A percentile compares a stretch with the other conserved stretches of the same genome.
Evolutionary conservation across 2,113 vertebrate genomes (phyloP).

Genomic region (Procavia capensis): DNA sequence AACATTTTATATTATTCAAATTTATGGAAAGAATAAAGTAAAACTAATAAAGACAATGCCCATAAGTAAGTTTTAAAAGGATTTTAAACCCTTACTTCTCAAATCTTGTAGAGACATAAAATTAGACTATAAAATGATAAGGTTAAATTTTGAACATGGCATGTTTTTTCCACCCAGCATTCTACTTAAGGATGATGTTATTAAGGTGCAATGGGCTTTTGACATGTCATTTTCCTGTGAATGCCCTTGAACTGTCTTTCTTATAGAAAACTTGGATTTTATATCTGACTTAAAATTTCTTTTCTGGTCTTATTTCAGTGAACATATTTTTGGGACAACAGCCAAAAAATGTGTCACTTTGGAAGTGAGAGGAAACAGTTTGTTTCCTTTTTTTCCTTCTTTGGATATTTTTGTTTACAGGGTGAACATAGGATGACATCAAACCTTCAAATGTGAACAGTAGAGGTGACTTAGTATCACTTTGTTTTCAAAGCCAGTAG

Average conservation of each 20-base stretch:
- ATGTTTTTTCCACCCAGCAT: background rate
- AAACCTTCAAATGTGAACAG: slow-evolving; percentile 10
- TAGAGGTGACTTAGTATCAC: slow-evolving; percentile 35
- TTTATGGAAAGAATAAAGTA: background rate
- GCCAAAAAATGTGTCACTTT: slow-evolving; percentile 60
- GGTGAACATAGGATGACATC: slow-evolving; percentile 32
- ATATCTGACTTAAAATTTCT: slow-evolving; percentile 25
- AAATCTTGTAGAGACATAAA: background rate
- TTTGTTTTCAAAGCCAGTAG: slow-evolving; percentile 34
- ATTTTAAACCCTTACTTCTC: background rate
- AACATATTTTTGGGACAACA: slow-evolving; percentile 69
- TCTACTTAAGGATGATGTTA: background rate
- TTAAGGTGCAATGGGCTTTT: background rate
- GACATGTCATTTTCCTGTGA: background rate
- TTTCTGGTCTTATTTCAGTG: slow-evolving; percentile 64
- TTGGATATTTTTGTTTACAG: slow-evolving; percentile 55
- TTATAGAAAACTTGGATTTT: slow-evolving; percentile 51
- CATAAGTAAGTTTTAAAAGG: background rate
- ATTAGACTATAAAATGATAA: background rate
- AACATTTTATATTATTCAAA: slow-evolving; percentile 29
- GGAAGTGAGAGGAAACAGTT: slow-evolving; percentile 31
- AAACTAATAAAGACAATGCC: slow-evolving; percentile 20
- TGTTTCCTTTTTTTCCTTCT: slow-evolving; percentile 38
- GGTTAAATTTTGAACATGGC: background rate
- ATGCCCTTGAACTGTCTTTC: background rate